phyloP scores from a whole-genome alignment of 1,140 invertebrate species.

The Augochlora pura region DNA sequence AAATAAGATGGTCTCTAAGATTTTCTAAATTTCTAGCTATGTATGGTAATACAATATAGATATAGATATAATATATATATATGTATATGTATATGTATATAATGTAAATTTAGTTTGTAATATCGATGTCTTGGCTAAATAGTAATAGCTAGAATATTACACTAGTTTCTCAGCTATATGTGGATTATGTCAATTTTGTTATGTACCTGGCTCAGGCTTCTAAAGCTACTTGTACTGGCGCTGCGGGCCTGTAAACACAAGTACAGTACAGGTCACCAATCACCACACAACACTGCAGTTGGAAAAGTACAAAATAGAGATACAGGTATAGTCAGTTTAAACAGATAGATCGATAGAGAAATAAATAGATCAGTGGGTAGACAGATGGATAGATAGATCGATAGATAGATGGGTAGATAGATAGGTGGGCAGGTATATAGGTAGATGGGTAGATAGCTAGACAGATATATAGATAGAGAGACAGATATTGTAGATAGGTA shows the following conservation, averaged over 20 bases:
- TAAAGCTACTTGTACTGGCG: constrained; percentile 92
- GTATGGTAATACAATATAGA: too few relatives aligned
- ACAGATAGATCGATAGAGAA: background rate
- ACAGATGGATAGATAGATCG: constrained; percentile 60
- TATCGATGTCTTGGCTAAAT: constrained; percentile 40
- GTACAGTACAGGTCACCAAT: constrained; percentile 78
- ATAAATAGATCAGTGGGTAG: too few relatives aligned
- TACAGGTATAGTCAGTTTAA: constrained; percentile 47
- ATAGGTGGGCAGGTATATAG: too few relatives aligned
- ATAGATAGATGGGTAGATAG: too few relatives aligned
- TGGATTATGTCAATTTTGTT: constrained; percentile 76
- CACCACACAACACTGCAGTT: constrained; percentile 74
- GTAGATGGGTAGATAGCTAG: background rate
- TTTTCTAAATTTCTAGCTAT: constrained; percentile 64
- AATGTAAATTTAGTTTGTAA: too few relatives aligned
- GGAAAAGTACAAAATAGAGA: constrained; percentile 66
- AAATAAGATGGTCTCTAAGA: constrained; percentile 37
- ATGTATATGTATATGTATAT: too few relatives aligned
- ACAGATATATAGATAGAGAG: too few relatives aligned
- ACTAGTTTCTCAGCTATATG: constrained; percentile 66
- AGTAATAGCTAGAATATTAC: constrained; percentile 59
- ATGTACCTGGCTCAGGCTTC: constrained; percentile 91
- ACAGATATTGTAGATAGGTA: too few relatives aligned
- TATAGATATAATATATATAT: too few relatives aligned
- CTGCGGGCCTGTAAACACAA: constrained; percentile 88